Percentiles rank a stretch among this genome's conserved stretches.
These are phyloP conservation scores for Megastigmus dorsalis DNA, from an alignment of 2,888 invertebrate species.

Conservation along the genomic window DNA sequence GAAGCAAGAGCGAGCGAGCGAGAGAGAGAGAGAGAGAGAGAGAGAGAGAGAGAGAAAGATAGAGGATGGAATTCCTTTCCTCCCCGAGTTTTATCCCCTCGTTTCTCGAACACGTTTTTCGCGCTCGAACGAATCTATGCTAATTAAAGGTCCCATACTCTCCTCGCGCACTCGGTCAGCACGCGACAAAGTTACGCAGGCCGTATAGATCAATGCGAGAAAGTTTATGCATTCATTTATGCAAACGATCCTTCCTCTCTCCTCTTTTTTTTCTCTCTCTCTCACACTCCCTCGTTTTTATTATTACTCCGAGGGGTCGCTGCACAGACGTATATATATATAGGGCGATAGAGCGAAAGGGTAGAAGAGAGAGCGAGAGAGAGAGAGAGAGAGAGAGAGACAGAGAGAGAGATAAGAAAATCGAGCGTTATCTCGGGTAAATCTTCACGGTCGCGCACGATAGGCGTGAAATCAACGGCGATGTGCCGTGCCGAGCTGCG, in stretches of 20 bases:
- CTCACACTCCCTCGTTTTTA: slow-evolving; percentile 9
- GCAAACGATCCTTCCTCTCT: slow-evolving; percentile 54
- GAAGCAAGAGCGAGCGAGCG: not conserved
- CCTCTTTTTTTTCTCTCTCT: not conserved
- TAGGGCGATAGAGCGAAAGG: too few relatives aligned
- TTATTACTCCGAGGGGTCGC: too few relatives aligned
- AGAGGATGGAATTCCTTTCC: not conserved
- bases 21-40: not conserved
- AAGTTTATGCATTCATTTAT: slow-evolving; percentile 60
- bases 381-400: too few relatives aligned
- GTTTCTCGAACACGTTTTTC: slow-evolving; percentile 7
- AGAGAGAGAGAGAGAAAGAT: not conserved
- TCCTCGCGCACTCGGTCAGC: not conserved
- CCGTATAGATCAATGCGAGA: slow-evolving; percentile 55
- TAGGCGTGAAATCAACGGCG: slow-evolving; percentile 69
- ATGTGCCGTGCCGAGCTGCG: too few relatives aligned
- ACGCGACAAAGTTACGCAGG: slow-evolving; percentile 36
- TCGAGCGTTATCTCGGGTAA: slow-evolving; percentile 66
- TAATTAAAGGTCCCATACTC: slow-evolving; percentile 31
- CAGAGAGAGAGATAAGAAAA: too few relatives aligned
- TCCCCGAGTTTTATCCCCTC: not conserved
- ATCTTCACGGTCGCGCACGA: slow-evolving; percentile 70
- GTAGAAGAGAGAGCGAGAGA: too few relatives aligned
- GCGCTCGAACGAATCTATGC: slow-evolving; percentile 32
- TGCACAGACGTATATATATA: too few relatives aligned